phyloP scores from a whole-genome alignment of 1,140 invertebrate species.

The Drosophila arizonae region DNA sequence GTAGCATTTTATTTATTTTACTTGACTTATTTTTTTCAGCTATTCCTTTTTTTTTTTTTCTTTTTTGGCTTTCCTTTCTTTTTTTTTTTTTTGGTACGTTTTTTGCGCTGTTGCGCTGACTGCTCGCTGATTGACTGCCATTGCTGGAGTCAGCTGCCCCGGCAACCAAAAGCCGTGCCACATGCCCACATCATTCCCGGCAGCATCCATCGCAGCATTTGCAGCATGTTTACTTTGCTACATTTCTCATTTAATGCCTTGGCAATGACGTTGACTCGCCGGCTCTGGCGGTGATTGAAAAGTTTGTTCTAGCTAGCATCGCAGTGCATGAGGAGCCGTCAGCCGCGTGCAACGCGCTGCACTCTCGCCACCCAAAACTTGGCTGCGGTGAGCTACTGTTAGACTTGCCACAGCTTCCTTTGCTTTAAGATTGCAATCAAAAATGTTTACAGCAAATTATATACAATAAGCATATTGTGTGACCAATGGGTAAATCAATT shows the following conservation, averaged over 20 bases:
- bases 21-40: slow-evolving; percentile 13
- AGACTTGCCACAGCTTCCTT: no score
- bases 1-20: slow-evolving; percentile 49
- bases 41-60: background rate
- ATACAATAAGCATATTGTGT: no score
- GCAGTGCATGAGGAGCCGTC: no score
- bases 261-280: slow-evolving; percentile 62
- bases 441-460: slow-evolving; percentile 2
- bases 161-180: slow-evolving; percentile 15
- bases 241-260: slow-evolving; percentile 70
- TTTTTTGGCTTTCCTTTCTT: background rate
- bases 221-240: slow-evolving; percentile 66
- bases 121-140: slow-evolving; percentile 66
- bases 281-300: slow-evolving; percentile 65
- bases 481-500: no score
- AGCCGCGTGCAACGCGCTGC: background rate
- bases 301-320: slow-evolving; percentile 51
- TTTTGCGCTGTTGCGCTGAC: slow-evolving; percentile 26
- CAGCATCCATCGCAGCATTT: slow-evolving; percentile 16
- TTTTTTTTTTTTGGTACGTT: slow-evolving; percentile 24
- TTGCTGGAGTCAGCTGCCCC: slow-evolving; percentile 12
- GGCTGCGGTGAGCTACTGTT: background rate
- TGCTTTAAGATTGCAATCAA: slow-evolving; percentile 6
- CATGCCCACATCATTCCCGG: background rate
- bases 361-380: background rate